Evolutionary conservation across 2,888 invertebrate genomes (phyloP), one percentile per base, ranked within the genome.

Genomic region (Linyphia triangularis): DNA sequence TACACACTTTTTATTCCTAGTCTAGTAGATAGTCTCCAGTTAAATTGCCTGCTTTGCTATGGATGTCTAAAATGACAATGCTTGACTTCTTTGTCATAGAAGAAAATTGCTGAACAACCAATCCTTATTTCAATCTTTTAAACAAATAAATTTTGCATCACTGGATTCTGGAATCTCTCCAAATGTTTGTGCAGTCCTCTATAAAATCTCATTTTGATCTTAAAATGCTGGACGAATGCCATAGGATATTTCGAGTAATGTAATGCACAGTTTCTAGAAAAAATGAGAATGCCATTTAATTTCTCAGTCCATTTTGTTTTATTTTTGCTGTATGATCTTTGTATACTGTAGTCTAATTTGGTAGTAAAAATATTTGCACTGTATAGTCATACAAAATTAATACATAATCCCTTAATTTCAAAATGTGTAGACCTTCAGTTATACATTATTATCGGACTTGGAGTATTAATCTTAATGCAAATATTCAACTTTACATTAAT

Each of bases 121-220:
- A 61, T 59, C 24, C 59, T 30, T 57, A 26, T 82, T 72, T 72
- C 43, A 82, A 82, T 72, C 70, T 82, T 82, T 82, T 82, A 82
- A 72, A 82, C 43, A 72, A 82, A 82, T 82, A 82, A 82, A 63
- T 82, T 82, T 72, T 72, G 63, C 82, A 72, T 82, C 82, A 63
- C 57, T 61, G 82, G 61, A 59, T 82, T 28, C 61, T 82, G 82
- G 82, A 82, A 72, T 3, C 37, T 13, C 19, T 82, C 82, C 82
- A 82, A 82, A 72, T 82, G 82, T 63, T 28, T 59, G 69, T 37
- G 69, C 63, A 63, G 43, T 19, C 37, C 61, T 59, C 72, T 82
- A 82, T 82, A 33, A 82, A 82, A 82, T 82, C 82, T 70, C 70
- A 72, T 82, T 82, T 72, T 72, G 82, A 40, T 82, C 63, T 82